Evolutionary conservation across 2,113 vertebrate genomes (phyloP).

Genomic region (Hepsetus odoe): DNA sequence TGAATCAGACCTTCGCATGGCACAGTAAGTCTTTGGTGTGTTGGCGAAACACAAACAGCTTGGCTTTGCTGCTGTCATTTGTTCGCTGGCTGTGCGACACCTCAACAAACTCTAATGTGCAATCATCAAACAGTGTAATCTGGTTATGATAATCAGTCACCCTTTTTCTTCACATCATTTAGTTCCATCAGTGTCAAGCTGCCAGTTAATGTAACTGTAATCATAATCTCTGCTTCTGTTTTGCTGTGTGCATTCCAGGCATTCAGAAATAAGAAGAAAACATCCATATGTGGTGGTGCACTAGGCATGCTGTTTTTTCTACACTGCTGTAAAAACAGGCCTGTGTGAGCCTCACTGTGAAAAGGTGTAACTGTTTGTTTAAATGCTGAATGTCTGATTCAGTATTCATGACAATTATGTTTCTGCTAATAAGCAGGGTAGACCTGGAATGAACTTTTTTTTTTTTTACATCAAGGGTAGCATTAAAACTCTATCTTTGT

Average conservation of each 20-base stretch:
- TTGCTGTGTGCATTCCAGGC: not conserved
- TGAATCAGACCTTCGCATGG: not conserved
- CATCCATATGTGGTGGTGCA: no score
- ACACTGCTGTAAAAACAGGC: no score
- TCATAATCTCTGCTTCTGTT: not conserved
- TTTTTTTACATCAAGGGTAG: not conserved
- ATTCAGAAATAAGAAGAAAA: no score
- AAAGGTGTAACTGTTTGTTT: no score
- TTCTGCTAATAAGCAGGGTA: not conserved
- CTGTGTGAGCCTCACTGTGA: no score
- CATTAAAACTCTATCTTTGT: not conserved
- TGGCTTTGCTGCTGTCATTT: slow-evolving; percentile 1
- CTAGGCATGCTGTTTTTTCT: no score
- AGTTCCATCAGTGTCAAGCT: not conserved
- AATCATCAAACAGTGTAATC: not conserved
- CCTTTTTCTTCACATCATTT: not conserved
- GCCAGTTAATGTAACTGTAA: not conserved
- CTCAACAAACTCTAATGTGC: not conserved
- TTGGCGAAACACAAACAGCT: slow-evolving; percentile 2
- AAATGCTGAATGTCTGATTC: no score
- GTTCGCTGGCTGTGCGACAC: not conserved
- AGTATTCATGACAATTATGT: no score
- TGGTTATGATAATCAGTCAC: not conserved
- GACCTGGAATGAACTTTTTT: not conserved
- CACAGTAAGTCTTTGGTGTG: not conserved